Evolutionary conservation across 2,888 invertebrate species (phyloP), one percentile per base, ranked within the genome.

Genomic region (Synergus itoensis): DNA sequence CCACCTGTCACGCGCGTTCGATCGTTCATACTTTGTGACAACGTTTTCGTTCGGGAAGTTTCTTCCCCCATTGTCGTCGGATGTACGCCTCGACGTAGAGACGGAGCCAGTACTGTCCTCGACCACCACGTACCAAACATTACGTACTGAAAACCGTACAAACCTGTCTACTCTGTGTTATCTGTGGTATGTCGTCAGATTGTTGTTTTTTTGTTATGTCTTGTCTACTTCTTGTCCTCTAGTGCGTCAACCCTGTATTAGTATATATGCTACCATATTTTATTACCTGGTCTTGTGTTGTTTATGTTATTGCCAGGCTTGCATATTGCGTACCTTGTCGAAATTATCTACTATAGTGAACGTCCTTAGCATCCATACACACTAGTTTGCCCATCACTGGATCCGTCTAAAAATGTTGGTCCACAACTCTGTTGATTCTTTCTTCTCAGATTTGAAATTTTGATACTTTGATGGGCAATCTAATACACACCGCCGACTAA

Each of bases 121-220:
- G 73, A 57, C 36, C 73, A 81, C 79, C 82, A 82, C 81, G 79
- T 81, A 83, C 83, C 82, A 84, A 80, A 81, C 80, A 77, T 73
- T 73, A 73, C 48, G 53, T 53, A 73, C 73, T 73, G 53, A 28
- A 73, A 73, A 73, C 73, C 36, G 73, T 73, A 48, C 53, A 73
- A 69, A 73, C 53, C 53, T 73, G 73, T 73, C 53, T 73, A 73
- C 53, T 73, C 53, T 73, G 40, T 73, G 73, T 73, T 89, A 87
- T 89, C 87, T 91, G 91, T 92, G 91, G 90, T 91, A 91, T 92
- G 91, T 92, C 89, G 90, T 92, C 91, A 90, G 89, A 90, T 91
- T 89, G 90, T 91, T 90, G 89, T 91, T 82, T 88, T 88, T 90
- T 87, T 89, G 90, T 91, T 89, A 88, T 91, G 91, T 91, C 90